Conservation (phyloP, 2,113 vertebrate species). For the Rhodinocichla rosea region DNA sequence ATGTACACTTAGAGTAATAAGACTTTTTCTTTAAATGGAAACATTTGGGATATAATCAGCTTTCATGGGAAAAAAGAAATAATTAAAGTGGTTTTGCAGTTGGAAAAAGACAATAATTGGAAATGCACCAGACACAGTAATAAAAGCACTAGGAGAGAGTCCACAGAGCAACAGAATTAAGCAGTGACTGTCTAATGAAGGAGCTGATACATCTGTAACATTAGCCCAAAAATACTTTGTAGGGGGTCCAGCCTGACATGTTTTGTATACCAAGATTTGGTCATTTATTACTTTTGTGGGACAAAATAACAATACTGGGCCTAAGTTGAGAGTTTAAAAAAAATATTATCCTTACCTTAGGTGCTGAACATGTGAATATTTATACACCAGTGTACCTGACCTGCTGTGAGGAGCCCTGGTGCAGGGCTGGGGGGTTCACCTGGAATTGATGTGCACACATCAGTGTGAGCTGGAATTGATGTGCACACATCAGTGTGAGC, state of each 20-base stretch:
- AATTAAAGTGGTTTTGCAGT: not conserved
- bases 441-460: not conserved
- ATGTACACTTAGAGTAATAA: not conserved
- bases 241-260: not conserved
- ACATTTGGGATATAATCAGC: not conserved
- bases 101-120: not conserved
- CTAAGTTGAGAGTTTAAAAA: not conserved
- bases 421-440: fast-evolving
- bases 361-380: not conserved
- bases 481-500: not conserved
- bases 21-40: not conserved
- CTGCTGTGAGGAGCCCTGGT: not conserved
- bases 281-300: not conserved
- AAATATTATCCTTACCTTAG: not conserved
- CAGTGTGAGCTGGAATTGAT: not conserved
- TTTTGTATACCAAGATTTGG: not conserved
- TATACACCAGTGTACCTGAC: not conserved
- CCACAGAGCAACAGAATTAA: not conserved
- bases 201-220: not conserved
- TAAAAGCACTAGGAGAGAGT: not conserved
- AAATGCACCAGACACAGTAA: not conserved
- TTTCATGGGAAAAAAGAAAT: not conserved
- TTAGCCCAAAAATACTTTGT: not conserved
- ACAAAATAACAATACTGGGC: not conserved
- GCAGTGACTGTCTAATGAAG: not conserved